A percentile compares a stretch with the other conserved stretches of the same genome.
phyloP scores from a whole-genome alignment of 2,797 vertebrate genomes.

The Sebastes taczanowskii region DNA sequence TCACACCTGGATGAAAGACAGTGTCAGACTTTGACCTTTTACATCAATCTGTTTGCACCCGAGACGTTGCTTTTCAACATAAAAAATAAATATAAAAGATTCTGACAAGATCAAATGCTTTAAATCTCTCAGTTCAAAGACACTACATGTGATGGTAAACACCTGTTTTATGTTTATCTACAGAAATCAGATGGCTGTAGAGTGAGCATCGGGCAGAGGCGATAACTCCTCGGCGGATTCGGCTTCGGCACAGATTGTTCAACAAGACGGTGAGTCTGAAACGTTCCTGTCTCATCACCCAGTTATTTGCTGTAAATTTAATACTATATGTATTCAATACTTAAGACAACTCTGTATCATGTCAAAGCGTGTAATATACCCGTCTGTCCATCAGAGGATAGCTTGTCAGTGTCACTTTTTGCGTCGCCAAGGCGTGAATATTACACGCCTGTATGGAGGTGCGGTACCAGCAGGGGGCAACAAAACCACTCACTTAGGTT shows the following conservation, averaged over 20 bases:
- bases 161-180: slow-evolving; percentile 69
- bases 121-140: slow-evolving; percentile 57
- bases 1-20: slow-evolving; percentile 2
- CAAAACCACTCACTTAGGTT: no score
- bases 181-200: slow-evolving; percentile 69
- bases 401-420: no score
- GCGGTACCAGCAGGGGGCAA: no score
- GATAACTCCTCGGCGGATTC: slow-evolving; percentile 49
- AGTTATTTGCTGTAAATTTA: slow-evolving; percentile 2
- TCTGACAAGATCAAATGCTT: slow-evolving; percentile 8
- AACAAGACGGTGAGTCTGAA: slow-evolving; percentile 69
- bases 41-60: neutral
- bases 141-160: slow-evolving; percentile 45
- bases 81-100: neutral
- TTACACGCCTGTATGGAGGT: no score
- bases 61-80: neutral
- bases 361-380: no score
- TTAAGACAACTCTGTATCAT: no score
- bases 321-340: neutral
- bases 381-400: no score
- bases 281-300: neutral
- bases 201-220: slow-evolving; percentile 58
- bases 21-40: neutral
- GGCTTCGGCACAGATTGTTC: slow-evolving; percentile 39
- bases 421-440: no score